phyloP scores from a whole-genome alignment of 1,140 invertebrate genomes.

The Drosophila pseudoobscura region DNA sequence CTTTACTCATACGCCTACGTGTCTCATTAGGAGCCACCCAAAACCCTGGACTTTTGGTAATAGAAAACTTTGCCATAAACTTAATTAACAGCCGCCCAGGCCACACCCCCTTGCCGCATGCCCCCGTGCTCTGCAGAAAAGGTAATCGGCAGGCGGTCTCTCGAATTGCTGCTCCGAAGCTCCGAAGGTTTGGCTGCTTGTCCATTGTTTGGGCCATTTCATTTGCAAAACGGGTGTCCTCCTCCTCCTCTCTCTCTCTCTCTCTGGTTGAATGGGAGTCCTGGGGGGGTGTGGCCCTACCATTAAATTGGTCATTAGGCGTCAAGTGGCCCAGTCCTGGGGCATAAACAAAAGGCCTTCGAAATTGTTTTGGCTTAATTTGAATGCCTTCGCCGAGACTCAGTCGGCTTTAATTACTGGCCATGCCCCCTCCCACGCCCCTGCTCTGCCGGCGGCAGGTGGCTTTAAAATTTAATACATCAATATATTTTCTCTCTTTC shows the following conservation, averaged over 20 bases:
- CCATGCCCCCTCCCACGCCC: too few relatives aligned
- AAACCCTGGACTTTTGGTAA: conserved; percentile 42
- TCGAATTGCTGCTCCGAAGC: conserved; percentile 10
- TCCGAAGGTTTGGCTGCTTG: neutral
- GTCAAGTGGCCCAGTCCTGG: conserved; percentile 63
- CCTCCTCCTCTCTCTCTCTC: too few relatives aligned
- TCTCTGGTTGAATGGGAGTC: too few relatives aligned
- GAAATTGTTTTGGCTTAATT: conserved; percentile 76
- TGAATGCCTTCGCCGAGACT: conserved; percentile 37
- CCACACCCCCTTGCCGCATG: too few relatives aligned
- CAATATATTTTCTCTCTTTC: conserved; percentile 2
- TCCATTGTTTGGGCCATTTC: conserved; percentile 67
- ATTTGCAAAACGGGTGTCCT: conserved; percentile 61
- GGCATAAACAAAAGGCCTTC: conserved; percentile 50
- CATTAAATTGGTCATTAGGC: conserved; percentile 80
- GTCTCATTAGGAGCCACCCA: conserved; percentile 63
- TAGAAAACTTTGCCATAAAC: conserved; percentile 80
- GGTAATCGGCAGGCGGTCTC: conserved; percentile 61
- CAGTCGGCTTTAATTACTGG: conserved; percentile 37
- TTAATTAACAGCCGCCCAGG: conserved; percentile 65
- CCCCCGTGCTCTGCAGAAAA: conserved; percentile 26
- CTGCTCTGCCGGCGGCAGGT: conserved; percentile 15
- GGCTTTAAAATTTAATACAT: conserved; percentile 43
- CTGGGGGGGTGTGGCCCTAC: conserved; percentile 11
- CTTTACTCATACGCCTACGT: conserved; percentile 78